Conservation (phyloP, 1,140 invertebrate species). For the Zophobas atratus region DNA sequence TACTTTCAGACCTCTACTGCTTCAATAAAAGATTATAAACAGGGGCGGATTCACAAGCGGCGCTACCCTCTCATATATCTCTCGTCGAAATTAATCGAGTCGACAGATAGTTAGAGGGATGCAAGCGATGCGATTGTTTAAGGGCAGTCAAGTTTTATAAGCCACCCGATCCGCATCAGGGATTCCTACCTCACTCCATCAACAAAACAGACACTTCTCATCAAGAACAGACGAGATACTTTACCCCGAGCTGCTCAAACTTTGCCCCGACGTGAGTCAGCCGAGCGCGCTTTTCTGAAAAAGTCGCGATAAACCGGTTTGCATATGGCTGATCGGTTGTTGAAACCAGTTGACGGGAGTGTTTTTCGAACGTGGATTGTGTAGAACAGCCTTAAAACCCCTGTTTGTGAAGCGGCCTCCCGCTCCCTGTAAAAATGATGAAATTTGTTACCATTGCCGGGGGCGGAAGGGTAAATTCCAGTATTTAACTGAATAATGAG, state of each 20-base stretch:
- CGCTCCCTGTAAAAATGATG: conserved; percentile 10
- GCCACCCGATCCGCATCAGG: neutral
- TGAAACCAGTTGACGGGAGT: neutral
- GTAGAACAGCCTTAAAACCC: neutral
- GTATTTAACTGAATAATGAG: conserved; percentile 41
- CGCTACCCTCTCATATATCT: conserved; percentile 16
- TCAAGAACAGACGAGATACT: conserved; percentile 19
- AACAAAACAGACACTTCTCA: conserved; percentile 3
- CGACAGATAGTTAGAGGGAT: conserved; percentile 9
- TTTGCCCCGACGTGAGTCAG: neutral
- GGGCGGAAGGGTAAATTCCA: conserved; percentile 29
- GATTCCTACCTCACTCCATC: conserved; percentile 8
- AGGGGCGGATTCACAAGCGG: conserved; percentile 14
- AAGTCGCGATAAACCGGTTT: no score
- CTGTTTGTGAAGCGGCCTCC: no score
- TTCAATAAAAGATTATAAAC: conserved; percentile 33
- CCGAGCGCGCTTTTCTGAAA: neutral
- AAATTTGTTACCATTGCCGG: conserved; percentile 31
- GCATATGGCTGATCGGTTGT: no score
- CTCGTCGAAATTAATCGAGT: conserved; percentile 16
- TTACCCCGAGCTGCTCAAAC: neutral
- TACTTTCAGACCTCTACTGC: conserved; percentile 18
- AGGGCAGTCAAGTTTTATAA: conserved; percentile 20
- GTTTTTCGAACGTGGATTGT: neutral
- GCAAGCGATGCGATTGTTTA: conserved; percentile 2